A percentile compares a stretch with the other conserved stretches of the same genome.
Conservation (phyloP, 2,888 invertebrate genomes). For the Isoperla grammatica region DNA sequence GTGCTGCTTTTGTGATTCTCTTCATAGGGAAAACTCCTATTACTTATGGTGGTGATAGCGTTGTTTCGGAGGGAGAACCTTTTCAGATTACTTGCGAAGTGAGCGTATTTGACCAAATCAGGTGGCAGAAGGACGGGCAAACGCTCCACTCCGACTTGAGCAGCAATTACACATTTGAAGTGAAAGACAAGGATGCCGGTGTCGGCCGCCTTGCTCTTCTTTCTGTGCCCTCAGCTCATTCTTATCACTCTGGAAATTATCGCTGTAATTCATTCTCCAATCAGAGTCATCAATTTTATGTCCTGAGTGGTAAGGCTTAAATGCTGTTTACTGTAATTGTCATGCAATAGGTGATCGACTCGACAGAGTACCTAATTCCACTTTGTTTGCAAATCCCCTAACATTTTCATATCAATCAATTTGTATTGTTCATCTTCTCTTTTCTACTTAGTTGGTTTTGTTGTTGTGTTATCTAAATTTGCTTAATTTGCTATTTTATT, state of each 20-base stretch:
- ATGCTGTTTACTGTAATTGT: not conserved
- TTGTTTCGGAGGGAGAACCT: slow-evolving; percentile 33
- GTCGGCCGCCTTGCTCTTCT: slow-evolving; percentile 19
- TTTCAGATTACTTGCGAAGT: slow-evolving; percentile 34
- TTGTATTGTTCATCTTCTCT: too few relatives aligned
- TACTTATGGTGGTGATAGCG: slow-evolving; percentile 32
- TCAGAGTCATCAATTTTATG: slow-evolving; percentile 31
- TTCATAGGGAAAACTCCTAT: slow-evolving; percentile 18
- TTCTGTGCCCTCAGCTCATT: slow-evolving; percentile 29
- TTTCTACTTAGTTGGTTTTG: too few relatives aligned
- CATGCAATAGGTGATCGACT: not conserved
- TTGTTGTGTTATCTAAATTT: too few relatives aligned
- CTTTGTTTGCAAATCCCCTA: too few relatives aligned
- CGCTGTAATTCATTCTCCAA: slow-evolving; percentile 32
- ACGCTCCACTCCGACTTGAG: slow-evolving; percentile 23
- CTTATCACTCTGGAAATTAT: slow-evolving; percentile 33
- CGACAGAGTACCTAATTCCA: too few relatives aligned
- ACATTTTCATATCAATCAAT: too few relatives aligned
- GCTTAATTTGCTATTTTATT: too few relatives aligned
- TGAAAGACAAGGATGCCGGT: slow-evolving; percentile 21
- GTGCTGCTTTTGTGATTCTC: slow-evolving; percentile 3
- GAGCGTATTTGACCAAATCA: slow-evolving; percentile 31
- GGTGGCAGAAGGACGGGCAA: slow-evolving; percentile 33
- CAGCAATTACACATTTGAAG: slow-evolving; percentile 24
- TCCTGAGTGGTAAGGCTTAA: slow-evolving; percentile 33